Evolutionary conservation across 2,113 vertebrate genomes (phyloP), one percentile per base, ranked within the genome.

Genomic region (Rhodinocichla rosea): DNA sequence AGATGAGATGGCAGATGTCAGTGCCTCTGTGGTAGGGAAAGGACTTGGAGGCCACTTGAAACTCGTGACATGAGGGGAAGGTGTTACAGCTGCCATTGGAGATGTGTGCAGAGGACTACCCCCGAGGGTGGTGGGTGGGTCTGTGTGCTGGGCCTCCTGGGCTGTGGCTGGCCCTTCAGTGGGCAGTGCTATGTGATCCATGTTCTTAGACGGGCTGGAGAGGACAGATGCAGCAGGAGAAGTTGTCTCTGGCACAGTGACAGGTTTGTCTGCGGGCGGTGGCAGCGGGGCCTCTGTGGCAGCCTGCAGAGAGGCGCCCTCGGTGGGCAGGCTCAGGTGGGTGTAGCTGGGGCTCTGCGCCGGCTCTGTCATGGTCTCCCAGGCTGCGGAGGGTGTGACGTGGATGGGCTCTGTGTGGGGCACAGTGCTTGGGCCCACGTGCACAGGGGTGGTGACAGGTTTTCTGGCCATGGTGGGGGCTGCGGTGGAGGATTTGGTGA

Each of bases 251-350:
- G 95, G 82, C 90, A 77, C 37, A 42, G 96, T 81, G 79, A 95
- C 93, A 23, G 96, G 96, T 27, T 97, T 96, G 89, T 97, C 95
- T 5, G 95, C 96, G 18, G 96, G 87, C 4, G 94, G 95, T 19
- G 83, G 96, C 24, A 92, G 88, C 4, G 92, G 92, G 62, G 97
- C 74, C 55, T 92, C 89, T 52, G 94, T 63, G 86, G 81, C 8
- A 2, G 94, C 91, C 68, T 97, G 81, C 5, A 97, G 94, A 30
- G 96, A 96, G 26, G 94, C 77, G 4, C 82, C 84, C 57, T 93
- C 82, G 0, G 76, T 92, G 22, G 91, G 71, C 6, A 85, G 73
- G 35, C 83, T 30, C 11, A 64, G 27, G 35, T 45, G 68, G 0
- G 96, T 95, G 47, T 80, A 75, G 71, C 83, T 35, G 27, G 63